Percentiles rank a stretch among this genome's conserved stretches.
These are phyloP conservation scores for Neofelis nebulosa DNA, from an alignment of 2,113 vertebrate genomes.

Conservation along the genomic window DNA sequence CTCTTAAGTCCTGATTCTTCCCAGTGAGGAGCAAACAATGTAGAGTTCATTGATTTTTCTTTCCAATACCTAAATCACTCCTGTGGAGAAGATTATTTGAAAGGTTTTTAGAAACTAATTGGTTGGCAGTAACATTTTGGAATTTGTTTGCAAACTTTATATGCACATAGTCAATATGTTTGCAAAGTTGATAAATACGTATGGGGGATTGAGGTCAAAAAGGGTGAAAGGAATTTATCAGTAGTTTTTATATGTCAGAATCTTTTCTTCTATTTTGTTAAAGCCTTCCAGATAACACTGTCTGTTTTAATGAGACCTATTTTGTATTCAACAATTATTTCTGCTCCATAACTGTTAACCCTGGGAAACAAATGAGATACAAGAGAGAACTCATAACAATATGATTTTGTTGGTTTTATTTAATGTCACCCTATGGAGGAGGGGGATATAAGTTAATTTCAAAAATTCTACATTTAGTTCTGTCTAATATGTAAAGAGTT, in stretches of 20 bases:
- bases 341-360: not conserved
- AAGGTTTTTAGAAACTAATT: constrained; percentile 39
- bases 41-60: not conserved
- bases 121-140: not conserved
- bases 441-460: not conserved
- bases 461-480: constrained; percentile 35
- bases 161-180: not conserved
- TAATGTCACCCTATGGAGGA: not conserved
- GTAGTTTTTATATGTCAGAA: constrained; percentile 2
- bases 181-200: not conserved
- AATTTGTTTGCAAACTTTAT: not conserved
- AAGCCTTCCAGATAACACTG: constrained; percentile 7
- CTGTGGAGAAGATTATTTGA: not conserved
- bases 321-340: not conserved
- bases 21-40: not conserved
- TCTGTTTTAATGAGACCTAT: constrained; percentile 9
- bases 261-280: not conserved
- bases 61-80: not conserved
- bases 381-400: constrained; percentile 5
- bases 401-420: constrained; percentile 5
- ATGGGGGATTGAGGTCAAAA: not conserved
- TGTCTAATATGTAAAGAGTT: not conserved
- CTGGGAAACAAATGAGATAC: constrained; percentile 26
- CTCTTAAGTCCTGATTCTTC: not conserved
- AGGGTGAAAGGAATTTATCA: not conserved